phyloP scores from a whole-genome alignment of 2,888 invertebrate species.

The Brachyopa scutellaris region DNA sequence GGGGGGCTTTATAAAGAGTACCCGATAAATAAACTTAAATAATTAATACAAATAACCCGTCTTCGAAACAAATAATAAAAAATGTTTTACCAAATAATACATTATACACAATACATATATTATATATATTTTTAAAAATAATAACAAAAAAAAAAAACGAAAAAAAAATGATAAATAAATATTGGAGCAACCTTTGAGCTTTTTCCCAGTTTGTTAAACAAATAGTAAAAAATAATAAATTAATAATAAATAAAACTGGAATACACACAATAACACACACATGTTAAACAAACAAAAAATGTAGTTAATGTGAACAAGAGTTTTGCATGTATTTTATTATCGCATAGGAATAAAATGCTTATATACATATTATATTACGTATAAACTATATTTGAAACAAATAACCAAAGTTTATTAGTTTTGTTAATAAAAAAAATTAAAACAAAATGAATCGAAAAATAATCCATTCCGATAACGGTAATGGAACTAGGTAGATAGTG shows the following conservation, averaged over 20 bases:
- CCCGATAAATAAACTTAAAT: slow-evolving; percentile 46
- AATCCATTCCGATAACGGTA: background rate
- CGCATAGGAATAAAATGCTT: slow-evolving; percentile 63
- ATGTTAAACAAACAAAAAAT: slow-evolving; percentile 2
- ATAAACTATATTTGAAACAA: slow-evolving; percentile 62
- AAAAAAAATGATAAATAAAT: slow-evolving; percentile 17
- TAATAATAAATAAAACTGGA: slow-evolving; percentile 43
- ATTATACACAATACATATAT: slow-evolving; percentile 71
- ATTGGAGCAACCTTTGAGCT: slow-evolving; percentile 69
- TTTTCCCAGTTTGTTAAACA: slow-evolving; percentile 70
- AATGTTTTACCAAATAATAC: slow-evolving; percentile 62
- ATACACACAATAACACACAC: slow-evolving; percentile 20
- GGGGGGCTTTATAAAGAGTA: slow-evolving; percentile 49
- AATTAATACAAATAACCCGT: slow-evolving; percentile 51
- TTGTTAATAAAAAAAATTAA: slow-evolving; percentile 51
- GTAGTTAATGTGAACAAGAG: slow-evolving; percentile 47
- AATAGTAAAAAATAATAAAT: slow-evolving; percentile 57
- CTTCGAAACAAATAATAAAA: slow-evolving; percentile 67
- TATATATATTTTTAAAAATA: slow-evolving; percentile 69
- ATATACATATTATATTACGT: slow-evolving; percentile 68
- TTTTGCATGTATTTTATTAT: slow-evolving; percentile 63
- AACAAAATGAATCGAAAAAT: background rate
- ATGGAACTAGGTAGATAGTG: slow-evolving; percentile 18
- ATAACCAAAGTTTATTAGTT: slow-evolving; percentile 70
- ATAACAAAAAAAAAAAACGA: slow-evolving; percentile 29